Evolutionary conservation across 2,797 vertebrate species (phyloP), one percentile per base, ranked within the genome.

Genomic region (Cyprinodon diabolis): DNA sequence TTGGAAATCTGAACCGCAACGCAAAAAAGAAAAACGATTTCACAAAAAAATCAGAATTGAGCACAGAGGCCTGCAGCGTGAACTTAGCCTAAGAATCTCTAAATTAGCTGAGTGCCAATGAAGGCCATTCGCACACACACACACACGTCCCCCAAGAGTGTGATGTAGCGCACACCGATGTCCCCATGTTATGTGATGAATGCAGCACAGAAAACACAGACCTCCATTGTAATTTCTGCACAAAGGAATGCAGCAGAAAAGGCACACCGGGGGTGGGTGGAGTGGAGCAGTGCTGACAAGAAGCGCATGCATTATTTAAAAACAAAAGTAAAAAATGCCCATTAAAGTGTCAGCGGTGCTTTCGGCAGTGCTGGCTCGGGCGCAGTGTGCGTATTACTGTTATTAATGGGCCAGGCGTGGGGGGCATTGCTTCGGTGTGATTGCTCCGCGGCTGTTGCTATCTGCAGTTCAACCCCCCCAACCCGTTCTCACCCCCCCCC

Each of bases 241-340:
- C 87, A 91, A 88, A 89, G 85, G 83, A 86, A 81, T 55, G 83
- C 85, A 74, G 88, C 85, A 86, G 62, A 25, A 43, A 69, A 90
- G 90, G 91, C 86, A 10, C 86, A 84, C 78, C 77, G 75, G 88
- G 85, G 90, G 89, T 71, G 84, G 90, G 88, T 72, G 85, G 88
- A 82, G 84, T 37, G 79, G 78, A 69, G 87, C 86, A 55, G 77
- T 80, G 92, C 90, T 91, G 91, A 91, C 90, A 89, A 89, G 91
- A 83, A 92, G 85, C 90, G 88, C 91, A 93, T 94, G 87, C 86
- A 94, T 94, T 94, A 94, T 94, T 94, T 92, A 94, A 92, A 91
- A 92, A 89, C 84, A 93, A 91, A 92, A 91, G 89, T 91, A 90
- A 91, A 93, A 94, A 92, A 91, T 76, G 89, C 79, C 91, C 92